Percentiles rank a stretch among this genome's conserved stretches.
These are phyloP conservation scores for Triops cancriformis DNA, from an alignment of 1,140 invertebrate genomes.

Conservation along the genomic window DNA sequence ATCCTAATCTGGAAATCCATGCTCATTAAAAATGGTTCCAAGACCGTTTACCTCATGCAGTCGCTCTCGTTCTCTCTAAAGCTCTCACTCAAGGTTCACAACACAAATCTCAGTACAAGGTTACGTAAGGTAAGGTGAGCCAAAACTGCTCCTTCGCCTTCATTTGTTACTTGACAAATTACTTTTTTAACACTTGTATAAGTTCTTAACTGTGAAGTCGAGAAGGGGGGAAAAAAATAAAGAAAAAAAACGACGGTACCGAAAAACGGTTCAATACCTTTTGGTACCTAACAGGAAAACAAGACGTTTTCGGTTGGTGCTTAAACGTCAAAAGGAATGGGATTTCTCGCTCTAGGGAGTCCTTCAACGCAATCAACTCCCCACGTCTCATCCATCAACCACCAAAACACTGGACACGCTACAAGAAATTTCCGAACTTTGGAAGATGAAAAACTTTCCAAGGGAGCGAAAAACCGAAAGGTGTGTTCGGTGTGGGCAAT, in stretches of 20 bases:
- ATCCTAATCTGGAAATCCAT: background rate
- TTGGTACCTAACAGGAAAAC: background rate
- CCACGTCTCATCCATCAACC: background rate
- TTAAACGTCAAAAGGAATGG: constrained; percentile 7
- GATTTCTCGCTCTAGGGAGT: background rate
- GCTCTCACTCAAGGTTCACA: no score
- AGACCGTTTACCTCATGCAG: background rate
- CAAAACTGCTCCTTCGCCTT: no score
- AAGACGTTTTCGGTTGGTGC: background rate
- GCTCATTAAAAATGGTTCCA: background rate
- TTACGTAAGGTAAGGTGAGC: no score
- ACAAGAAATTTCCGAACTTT: background rate
- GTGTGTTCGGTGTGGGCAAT: no score
- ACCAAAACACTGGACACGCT: background rate
- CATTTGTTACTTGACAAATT: no score
- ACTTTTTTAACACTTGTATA: no score
- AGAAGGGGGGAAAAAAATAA: no score
- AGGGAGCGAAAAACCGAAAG: no score
- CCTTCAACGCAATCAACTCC: background rate
- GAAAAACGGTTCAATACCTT: background rate
- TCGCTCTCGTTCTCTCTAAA: background rate
- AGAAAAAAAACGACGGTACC: background rate
- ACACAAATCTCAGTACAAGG: no score
- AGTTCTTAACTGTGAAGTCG: no score
- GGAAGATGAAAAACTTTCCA: no score